A percentile compares a stretch with the other conserved stretches of the same genome.
These are phyloP conservation scores for Thripadectes ignobilis DNA, from an alignment of 2,797 vertebrate species.

Conservation along the genomic window DNA sequence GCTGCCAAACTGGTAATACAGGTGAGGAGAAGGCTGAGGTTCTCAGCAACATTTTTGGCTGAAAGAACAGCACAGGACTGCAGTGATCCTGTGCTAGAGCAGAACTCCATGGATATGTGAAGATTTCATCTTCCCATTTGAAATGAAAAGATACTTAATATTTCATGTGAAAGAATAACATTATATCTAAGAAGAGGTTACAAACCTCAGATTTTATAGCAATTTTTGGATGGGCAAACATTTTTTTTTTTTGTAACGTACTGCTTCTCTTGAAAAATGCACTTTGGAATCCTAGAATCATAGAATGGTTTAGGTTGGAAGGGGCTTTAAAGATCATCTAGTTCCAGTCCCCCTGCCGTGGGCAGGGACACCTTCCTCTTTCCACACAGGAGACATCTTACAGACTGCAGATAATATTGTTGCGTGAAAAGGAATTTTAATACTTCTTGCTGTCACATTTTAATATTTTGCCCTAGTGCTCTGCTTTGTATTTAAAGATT, in stretches of 20 bases:
- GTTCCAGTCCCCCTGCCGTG: background rate
- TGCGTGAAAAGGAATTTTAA: background rate
- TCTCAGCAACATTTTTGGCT: background rate
- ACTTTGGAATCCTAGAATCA: background rate
- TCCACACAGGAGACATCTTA: background rate
- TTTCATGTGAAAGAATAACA: background rate
- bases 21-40: background rate
- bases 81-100: background rate
- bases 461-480: background rate
- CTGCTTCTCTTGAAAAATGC: background rate
- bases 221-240: background rate
- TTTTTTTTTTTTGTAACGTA: background rate
- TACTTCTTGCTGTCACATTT: background rate
- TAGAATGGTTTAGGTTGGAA: background rate
- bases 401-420: background rate
- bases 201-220: background rate
- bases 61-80: background rate
- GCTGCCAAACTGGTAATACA: background rate
- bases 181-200: background rate
- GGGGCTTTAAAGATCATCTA: background rate
- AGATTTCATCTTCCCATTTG: background rate
- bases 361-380: background rate
- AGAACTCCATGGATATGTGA: fast-evolving
- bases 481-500: background rate
- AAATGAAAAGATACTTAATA: background rate